A percentile compares a stretch with the other conserved stretches of the same genome.
These are phyloP conservation scores for Mimachlamys varia DNA, from an alignment of 2,888 invertebrate genomes.

Conservation along the genomic window DNA sequence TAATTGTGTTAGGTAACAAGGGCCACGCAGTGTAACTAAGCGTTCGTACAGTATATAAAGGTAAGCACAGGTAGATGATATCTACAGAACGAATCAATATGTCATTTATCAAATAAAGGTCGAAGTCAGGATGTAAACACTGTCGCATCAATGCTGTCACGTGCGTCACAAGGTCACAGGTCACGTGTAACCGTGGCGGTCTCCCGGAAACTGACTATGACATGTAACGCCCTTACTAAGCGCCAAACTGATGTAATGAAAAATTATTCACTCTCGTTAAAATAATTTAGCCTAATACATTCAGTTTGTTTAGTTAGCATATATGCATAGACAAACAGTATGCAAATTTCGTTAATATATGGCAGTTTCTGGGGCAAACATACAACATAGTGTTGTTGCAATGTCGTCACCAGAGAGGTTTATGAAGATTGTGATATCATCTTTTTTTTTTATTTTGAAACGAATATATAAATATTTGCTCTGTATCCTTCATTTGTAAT, in stretches of 20 bases:
- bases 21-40: background rate
- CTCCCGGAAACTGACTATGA: conserved; percentile 11
- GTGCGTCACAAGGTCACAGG: background rate
- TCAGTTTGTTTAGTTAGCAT: background rate
- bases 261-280: background rate
- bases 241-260: background rate
- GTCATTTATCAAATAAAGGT: background rate
- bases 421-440: background rate
- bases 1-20: background rate
- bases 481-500: too few relatives aligned
- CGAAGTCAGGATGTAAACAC: conserved; percentile 24
- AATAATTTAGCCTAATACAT: background rate
- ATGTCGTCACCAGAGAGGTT: background rate
- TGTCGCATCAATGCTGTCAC: conserved; percentile 6
- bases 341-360: background rate
- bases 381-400: background rate
- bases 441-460: too few relatives aligned
- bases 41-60: background rate
- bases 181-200: background rate
- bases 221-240: background rate
- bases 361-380: background rate
- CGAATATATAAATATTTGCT: too few relatives aligned
- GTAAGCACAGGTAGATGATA: background rate
- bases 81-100: background rate
- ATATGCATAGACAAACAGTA: background rate